Conservation (phyloP, 2,113 vertebrate genomes). For the Riparia riparia region DNA sequence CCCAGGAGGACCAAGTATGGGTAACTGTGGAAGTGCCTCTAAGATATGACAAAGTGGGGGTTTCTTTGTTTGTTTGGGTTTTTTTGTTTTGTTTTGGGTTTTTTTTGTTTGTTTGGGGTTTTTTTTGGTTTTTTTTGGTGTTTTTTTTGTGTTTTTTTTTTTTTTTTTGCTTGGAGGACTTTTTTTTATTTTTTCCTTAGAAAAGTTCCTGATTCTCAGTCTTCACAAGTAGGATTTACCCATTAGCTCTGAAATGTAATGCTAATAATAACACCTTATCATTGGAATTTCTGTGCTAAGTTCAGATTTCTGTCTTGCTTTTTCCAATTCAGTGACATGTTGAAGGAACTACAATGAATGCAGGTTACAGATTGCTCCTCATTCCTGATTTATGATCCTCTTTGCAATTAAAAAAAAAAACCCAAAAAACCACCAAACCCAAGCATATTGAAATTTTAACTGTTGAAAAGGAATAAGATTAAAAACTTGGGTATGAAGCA, state of each 20-base stretch:
- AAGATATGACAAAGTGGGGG: not conserved
- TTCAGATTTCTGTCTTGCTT: not conserved
- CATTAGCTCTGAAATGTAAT: not conserved
- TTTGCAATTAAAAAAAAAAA: not conserved
- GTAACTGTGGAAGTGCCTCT: not conserved
- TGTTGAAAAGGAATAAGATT: not conserved
- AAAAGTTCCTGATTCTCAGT: not conserved
- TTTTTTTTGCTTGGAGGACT: not conserved
- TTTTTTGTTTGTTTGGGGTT: not conserved
- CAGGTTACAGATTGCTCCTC: not conserved
- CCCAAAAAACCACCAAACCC: too few relatives aligned
- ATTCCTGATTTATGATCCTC: not conserved
- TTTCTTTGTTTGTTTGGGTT: not conserved
- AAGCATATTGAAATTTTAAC: not conserved
- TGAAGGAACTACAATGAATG: not conserved
- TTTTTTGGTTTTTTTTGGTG: too few relatives aligned
- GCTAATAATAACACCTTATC: not conserved
- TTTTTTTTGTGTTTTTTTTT: too few relatives aligned
- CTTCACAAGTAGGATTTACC: not conserved
- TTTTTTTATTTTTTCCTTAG: not conserved
- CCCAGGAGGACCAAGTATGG: not conserved
- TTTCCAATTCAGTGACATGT: not conserved
- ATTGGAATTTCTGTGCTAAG: not conserved
- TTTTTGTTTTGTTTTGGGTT: not conserved
- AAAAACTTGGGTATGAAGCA: not conserved